Conservation (phyloP, 2,113 vertebrate genomes). For the Ginglymostoma cirratum region DNA sequence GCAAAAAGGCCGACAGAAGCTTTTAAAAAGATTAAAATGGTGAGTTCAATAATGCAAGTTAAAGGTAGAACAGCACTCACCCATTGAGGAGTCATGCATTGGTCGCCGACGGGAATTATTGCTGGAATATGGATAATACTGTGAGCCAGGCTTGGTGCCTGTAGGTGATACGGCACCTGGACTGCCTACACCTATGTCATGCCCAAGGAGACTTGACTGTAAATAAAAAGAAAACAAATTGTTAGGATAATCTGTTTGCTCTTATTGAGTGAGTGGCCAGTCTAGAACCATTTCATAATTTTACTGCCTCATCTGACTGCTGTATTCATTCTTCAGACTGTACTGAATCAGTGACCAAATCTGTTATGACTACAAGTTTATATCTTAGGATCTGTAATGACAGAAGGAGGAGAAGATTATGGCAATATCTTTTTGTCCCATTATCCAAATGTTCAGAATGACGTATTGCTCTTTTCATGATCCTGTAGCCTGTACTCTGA, state of each 20-base stretch:
- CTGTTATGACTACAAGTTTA: neutral
- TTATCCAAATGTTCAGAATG: slow-evolving; percentile 43
- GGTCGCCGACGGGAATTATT: slow-evolving; percentile 81
- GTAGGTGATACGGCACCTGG: slow-evolving; percentile 82
- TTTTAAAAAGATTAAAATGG: slow-evolving; percentile 39
- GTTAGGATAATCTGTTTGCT: neutral
- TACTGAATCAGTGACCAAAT: neutral
- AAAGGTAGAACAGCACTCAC: slow-evolving; percentile 58
- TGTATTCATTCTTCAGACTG: neutral
- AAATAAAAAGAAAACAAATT: slow-evolving; percentile 40
- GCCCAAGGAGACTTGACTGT: slow-evolving; percentile 75
- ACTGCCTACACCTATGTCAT: slow-evolving; percentile 84
- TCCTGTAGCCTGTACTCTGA: neutral
- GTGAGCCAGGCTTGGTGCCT: slow-evolving; percentile 69
- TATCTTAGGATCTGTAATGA: neutral
- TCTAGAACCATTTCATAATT: neutral
- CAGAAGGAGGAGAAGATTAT: neutral
- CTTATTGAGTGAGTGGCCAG: neutral
- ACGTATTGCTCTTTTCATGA: neutral
- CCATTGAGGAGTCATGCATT: slow-evolving; percentile 76
- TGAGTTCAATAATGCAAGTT: neutral
- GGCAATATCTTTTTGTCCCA: slow-evolving; percentile 15
- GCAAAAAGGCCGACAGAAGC: neutral
- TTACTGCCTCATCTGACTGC: neutral
- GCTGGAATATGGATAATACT: slow-evolving; percentile 88